phyloP scores from a whole-genome alignment of 2,113 vertebrate genomes.

The Arothron firmamentum region DNA sequence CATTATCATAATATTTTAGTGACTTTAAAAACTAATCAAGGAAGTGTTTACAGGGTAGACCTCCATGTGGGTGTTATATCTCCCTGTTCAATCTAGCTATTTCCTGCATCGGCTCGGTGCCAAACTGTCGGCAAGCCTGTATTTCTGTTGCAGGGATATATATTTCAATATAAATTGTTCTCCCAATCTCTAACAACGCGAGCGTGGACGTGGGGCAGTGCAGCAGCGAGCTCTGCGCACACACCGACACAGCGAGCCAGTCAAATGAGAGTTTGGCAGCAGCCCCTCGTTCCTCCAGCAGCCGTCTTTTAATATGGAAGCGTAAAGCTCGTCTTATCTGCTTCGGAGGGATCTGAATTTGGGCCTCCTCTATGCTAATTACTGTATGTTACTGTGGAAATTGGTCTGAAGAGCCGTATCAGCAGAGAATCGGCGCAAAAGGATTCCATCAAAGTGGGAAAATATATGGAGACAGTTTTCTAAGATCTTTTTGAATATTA shows the following conservation, averaged over 20 bases:
- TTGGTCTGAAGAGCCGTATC: constrained; percentile 2
- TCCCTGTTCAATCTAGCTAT: constrained; percentile 13
- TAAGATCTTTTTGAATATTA: neutral
- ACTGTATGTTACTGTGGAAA: constrained; percentile 9
- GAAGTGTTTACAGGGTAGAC: too few relatives aligned
- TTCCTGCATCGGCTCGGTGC: constrained; percentile 4
- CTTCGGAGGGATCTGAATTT: constrained; percentile 29
- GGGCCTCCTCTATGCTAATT: neutral
- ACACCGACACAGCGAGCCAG: constrained; percentile 12
- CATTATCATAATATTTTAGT: neutral
- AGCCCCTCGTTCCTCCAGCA: constrained; percentile 6
- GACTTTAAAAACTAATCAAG: neutral
- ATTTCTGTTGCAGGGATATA: constrained; percentile 3
- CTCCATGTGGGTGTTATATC: neutral
- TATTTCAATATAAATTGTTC: constrained; percentile 27
- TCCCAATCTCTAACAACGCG: constrained; percentile 15
- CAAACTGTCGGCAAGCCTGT: neutral
- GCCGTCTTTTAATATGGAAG: constrained; percentile 18
- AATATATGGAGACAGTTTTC: neutral
- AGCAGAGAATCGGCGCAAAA: constrained; percentile 1
- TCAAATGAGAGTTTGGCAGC: constrained; percentile 39
- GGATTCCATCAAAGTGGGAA: neutral
- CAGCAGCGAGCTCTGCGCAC: constrained; percentile 11
- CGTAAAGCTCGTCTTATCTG: constrained; percentile 28
- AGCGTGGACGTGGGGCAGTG: constrained; percentile 20